Percentiles rank a stretch among this genome's conserved stretches.
These are phyloP conservation scores for Streptopelia turtur DNA, from an alignment of 2,797 vertebrate species.

Conservation along the genomic window DNA sequence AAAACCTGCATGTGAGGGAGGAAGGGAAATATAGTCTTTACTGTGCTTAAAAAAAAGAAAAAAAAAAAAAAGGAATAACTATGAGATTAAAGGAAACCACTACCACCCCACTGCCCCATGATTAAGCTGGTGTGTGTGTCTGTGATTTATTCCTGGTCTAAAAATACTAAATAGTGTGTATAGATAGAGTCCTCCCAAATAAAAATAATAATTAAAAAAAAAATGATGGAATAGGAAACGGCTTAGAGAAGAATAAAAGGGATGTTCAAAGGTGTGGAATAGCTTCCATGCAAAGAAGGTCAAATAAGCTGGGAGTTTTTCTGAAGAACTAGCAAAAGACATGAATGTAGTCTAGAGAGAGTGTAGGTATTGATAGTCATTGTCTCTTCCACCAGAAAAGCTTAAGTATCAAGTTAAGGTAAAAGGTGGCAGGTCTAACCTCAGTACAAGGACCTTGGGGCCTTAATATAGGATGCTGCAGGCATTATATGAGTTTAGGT, in stretches of 20 bases:
- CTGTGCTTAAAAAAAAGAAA: neutral
- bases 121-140: neutral
- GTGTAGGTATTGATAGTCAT: fast-evolving
- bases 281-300: neutral
- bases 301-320: neutral
- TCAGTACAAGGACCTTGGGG: neutral
- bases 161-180: neutral
- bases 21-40: neutral
- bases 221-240: neutral
- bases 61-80: neutral
- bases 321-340: neutral
- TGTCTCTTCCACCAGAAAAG: neutral
- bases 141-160: neutral
- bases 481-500: neutral
- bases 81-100: neutral
- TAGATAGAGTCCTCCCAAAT: neutral
- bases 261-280: neutral
- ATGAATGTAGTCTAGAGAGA: neutral
- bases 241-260: neutral
- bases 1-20: fast-evolving
- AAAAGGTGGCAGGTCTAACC: neutral
- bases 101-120: fast-evolving
- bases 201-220: neutral
- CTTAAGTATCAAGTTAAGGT: neutral
- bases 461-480: neutral